phyloP scores from a whole-genome alignment of 2,888 invertebrate species.

The Phyto melanocephala region DNA sequence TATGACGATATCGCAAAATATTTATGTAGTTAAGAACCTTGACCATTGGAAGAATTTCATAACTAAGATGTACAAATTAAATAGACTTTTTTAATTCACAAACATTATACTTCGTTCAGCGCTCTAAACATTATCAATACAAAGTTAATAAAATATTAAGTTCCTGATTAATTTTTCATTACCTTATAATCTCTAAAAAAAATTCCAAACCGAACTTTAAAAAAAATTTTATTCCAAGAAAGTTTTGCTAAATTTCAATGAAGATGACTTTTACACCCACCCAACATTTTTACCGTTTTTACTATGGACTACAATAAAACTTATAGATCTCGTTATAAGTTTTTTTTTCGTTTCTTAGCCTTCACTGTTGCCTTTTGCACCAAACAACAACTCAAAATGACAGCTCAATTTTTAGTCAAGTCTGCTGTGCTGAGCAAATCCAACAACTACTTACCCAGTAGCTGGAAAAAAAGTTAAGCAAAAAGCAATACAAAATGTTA shows the following conservation, averaged over 20 bases:
- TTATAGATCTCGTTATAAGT: neutral
- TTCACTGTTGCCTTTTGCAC: neutral
- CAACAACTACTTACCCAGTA: neutral
- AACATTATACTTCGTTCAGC: no score
- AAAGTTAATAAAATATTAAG: no score
- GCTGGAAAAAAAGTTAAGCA: neutral
- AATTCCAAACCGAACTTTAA: no score
- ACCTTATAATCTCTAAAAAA: no score
- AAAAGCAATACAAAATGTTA: neutral
- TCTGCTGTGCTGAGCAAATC: conserved; percentile 5
- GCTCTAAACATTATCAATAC: no score
- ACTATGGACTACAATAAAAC: neutral
- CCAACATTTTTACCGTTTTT: neutral
- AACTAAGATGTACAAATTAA: no score
- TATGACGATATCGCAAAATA: no score
- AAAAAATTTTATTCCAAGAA: no score
- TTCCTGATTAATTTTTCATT: no score
- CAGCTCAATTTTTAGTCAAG: conserved; percentile 56
- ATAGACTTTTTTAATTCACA: no score
- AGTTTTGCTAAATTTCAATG: neutral
- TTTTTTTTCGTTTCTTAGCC: neutral
- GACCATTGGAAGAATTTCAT: no score
- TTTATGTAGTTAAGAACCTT: no score
- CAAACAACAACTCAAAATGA: conserved; percentile 21
- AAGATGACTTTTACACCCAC: neutral